These are phyloP conservation scores for Rafetus swinhoei DNA, from an alignment of 2,113 vertebrate species.

Conservation along the genomic window DNA sequence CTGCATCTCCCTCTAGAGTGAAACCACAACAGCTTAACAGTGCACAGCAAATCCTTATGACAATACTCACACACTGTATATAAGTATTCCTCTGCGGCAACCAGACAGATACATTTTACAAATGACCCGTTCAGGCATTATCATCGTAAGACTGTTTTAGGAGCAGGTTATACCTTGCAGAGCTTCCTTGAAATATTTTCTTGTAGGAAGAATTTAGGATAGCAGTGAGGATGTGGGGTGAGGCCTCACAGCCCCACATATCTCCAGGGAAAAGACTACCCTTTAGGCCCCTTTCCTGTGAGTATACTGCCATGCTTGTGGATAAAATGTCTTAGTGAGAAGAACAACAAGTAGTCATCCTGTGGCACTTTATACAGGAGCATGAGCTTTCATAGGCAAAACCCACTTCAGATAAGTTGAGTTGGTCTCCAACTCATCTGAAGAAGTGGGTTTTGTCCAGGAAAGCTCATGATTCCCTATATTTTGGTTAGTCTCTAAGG, in stretches of 20 bases:
- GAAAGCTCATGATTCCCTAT: too few species aligned
- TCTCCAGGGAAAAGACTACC: background rate
- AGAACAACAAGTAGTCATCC: background rate
- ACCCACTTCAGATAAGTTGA: too few species aligned
- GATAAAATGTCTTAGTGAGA: background rate
- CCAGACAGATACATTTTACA: background rate
- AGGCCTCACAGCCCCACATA: background rate
- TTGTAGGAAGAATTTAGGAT: rapidly evolving
- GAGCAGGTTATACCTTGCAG: background rate
- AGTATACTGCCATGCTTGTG: background rate
- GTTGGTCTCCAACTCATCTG: too few species aligned
- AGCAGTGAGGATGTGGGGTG: background rate
- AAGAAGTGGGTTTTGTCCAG: too few species aligned
- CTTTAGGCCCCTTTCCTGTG: background rate
- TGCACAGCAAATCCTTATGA: background rate
- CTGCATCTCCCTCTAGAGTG: background rate
- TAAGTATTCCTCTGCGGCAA: background rate
- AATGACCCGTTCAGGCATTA: background rate
- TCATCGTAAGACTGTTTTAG: background rate
- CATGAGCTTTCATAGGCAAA: too few species aligned
- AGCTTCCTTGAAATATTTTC: background rate
- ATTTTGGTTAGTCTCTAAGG: too few species aligned
- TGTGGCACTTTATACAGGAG: too few species aligned
- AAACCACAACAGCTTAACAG: background rate
- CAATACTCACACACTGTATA: background rate